Conservation (phyloP, 2,888 invertebrate species). For the Poecilus cupreus region DNA sequence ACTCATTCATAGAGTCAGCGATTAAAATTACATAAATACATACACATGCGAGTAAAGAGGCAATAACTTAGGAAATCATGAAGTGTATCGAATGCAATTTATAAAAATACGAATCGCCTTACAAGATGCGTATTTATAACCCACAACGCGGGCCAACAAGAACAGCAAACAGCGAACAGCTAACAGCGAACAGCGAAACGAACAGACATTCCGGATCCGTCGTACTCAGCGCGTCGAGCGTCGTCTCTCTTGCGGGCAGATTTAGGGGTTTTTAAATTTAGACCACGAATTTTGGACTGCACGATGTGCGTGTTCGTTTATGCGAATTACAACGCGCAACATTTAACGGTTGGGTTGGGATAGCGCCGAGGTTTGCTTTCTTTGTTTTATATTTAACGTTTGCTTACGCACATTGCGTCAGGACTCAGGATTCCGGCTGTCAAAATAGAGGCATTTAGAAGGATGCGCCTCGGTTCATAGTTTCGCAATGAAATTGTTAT, state of each 20-base stretch:
- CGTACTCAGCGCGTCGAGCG: not conserved
- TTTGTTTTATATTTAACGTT: conserved; percentile 30
- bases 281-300: conserved; percentile 12
- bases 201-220: conserved; percentile 36
- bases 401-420: conserved; percentile 25
- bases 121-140: not conserved
- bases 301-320: not conserved
- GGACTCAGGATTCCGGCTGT: not conserved
- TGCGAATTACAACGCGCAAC: conserved; percentile 29
- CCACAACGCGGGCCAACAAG: conserved; percentile 23
- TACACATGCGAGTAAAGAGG: not conserved
- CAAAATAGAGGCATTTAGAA: too few relatives aligned
- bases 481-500: too few relatives aligned
- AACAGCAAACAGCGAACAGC: too few relatives aligned
- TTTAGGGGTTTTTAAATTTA: conserved; percentile 45
- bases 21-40: too few relatives aligned
- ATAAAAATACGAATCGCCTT: not conserved
- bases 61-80: not conserved
- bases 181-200: not conserved
- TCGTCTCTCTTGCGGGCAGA: not conserved
- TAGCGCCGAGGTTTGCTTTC: not conserved
- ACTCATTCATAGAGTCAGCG: too few relatives aligned
- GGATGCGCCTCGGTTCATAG: too few relatives aligned
- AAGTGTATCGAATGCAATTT: conserved; percentile 16
- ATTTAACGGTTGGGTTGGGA: not conserved